Conservation (phyloP, 1,140 invertebrate genomes). For the Odontomachus brunneus region DNA sequence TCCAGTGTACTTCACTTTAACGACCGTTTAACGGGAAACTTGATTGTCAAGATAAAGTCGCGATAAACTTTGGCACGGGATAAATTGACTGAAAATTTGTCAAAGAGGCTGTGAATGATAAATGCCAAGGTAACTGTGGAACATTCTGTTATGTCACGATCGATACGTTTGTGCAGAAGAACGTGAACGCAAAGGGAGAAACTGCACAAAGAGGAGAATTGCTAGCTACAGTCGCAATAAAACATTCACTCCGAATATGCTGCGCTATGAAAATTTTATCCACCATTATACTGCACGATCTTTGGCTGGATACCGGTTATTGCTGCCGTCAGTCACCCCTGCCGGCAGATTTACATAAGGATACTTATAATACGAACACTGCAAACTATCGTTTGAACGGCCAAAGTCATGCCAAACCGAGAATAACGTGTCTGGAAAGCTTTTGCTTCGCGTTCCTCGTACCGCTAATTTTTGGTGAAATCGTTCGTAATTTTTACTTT, state of each 20-base stretch:
- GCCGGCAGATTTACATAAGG: slow-evolving; percentile 63
- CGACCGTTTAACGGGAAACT: slow-evolving; percentile 49
- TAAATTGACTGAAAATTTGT: slow-evolving; percentile 49
- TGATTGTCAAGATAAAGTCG: slow-evolving; percentile 40
- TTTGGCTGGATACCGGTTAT: slow-evolving; percentile 77
- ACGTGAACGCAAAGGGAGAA: too few relatives aligned
- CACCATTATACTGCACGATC: slow-evolving; percentile 77
- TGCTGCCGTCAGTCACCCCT: slow-evolving; percentile 46
- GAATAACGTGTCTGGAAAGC: not conserved
- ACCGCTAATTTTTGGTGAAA: too few relatives aligned
- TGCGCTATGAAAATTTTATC: slow-evolving; percentile 81
- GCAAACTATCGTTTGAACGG: slow-evolving; percentile 25
- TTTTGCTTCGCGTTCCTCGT: slow-evolving; percentile 6
- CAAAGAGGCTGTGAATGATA: slow-evolving; percentile 35
- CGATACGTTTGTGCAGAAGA: too few relatives aligned
- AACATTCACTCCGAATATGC: slow-evolving; percentile 81
- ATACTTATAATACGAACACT: slow-evolving; percentile 51
- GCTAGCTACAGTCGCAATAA: slow-evolving; percentile 75
- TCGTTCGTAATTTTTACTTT: too few relatives aligned
- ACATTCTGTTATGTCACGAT: not conserved
- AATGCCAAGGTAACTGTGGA: slow-evolving; percentile 20
- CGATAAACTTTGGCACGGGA: slow-evolving; percentile 32
- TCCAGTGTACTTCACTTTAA: slow-evolving; percentile 31
- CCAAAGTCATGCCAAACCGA: not conserved
- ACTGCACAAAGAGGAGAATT: not conserved